Conservation (phyloP, 23 tunicate genomes). For the Aplidium turbinatum region DNA sequence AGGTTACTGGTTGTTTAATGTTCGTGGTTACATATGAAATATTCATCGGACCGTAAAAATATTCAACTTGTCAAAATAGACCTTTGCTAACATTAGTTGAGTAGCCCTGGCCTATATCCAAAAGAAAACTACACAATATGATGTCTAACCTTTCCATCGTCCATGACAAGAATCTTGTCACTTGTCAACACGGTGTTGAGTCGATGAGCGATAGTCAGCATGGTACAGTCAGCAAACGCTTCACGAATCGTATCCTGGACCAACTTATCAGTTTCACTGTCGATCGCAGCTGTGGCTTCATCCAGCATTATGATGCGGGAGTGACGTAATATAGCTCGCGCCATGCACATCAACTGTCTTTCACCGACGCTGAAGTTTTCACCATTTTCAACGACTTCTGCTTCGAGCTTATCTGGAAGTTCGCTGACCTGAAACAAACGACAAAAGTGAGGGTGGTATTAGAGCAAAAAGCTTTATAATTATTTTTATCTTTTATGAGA, state of each 20-base stretch:
- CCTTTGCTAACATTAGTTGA: too few relatives aligned
- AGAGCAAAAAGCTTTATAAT: too few relatives aligned
- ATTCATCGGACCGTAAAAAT: too few relatives aligned
- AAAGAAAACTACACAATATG: background rate
- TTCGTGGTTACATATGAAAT: too few relatives aligned
- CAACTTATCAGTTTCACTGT: conserved; percentile 84
- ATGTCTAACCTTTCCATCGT: conserved; percentile 70
- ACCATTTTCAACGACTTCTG: conserved; percentile 88
- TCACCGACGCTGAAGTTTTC: conserved; percentile 96
- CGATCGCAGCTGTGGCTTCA: conserved; percentile 95
- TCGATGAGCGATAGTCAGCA: conserved; percentile 95
- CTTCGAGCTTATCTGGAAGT: conserved; percentile 67
- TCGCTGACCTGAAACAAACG: conserved; percentile 36
- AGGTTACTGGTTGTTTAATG: too few relatives aligned
- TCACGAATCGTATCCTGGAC: conserved; percentile 92
- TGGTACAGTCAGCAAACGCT: conserved; percentile 88
- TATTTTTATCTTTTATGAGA: too few relatives aligned
- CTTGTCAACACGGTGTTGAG: conserved; percentile 86
- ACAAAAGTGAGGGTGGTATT: too few relatives aligned
- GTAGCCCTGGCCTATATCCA: too few relatives aligned
- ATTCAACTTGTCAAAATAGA: too few relatives aligned
- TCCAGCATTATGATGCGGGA: conserved; percentile 92
- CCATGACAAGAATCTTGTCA: conserved; percentile 90
- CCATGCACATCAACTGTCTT: conserved; percentile 88
- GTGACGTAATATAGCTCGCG: conserved; percentile 82